A percentile compares a stretch with the other conserved stretches of the same genome.
These are phyloP conservation scores for Clamator glandarius DNA, from an alignment of 2,797 vertebrate species.

Conservation along the genomic window DNA sequence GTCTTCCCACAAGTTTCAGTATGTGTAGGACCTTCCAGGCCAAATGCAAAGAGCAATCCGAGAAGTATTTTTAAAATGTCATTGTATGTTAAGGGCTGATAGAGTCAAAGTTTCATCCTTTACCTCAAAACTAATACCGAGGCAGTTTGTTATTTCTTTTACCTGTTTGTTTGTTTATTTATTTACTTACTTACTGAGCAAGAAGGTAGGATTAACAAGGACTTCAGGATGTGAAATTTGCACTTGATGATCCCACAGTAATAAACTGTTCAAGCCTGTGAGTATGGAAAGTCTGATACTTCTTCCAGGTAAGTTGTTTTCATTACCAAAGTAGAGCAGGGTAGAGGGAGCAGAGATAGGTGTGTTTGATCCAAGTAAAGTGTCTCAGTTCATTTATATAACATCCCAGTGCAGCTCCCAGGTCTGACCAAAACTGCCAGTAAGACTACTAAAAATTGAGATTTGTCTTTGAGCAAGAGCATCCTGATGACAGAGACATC, in stretches of 20 bases:
- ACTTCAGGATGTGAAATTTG: background rate
- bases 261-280: background rate
- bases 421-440: background rate
- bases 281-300: background rate
- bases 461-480: background rate
- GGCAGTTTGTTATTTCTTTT: background rate
- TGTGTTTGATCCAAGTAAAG: background rate
- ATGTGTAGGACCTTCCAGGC: background rate
- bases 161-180: too few relatives aligned
- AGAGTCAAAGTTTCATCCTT: background rate
- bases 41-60: background rate
- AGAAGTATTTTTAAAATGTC: background rate
- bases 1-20: background rate
- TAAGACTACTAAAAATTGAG: background rate
- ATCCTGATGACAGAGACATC: background rate
- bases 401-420: background rate
- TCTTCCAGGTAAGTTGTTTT: background rate
- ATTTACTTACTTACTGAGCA: background rate
- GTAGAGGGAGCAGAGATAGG: background rate
- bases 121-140: background rate
- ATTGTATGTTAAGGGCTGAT: background rate
- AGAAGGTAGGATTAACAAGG: background rate
- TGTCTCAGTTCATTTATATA: background rate
- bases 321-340: background rate
- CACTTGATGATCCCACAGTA: background rate